Conservation (phyloP, 2,797 vertebrate genomes). For the Enteromius argenteus region DNA sequence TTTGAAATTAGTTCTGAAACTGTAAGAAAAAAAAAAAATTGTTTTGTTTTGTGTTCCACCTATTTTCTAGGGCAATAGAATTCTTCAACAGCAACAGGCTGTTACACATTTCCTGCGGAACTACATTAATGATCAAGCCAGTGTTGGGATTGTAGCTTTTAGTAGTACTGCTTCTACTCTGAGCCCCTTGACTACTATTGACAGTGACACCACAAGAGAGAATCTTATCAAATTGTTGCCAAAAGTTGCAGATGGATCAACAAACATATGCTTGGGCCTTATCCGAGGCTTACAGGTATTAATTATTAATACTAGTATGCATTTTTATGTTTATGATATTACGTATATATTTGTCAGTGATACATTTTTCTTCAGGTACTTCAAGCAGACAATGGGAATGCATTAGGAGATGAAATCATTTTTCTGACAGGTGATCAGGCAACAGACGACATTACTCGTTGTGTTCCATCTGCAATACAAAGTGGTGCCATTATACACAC, state of each 20-base stretch:
- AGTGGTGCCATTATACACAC: constrained; percentile 71
- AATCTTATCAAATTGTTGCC: constrained; percentile 56
- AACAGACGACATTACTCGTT: constrained; percentile 42
- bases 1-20: background rate
- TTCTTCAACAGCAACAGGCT: constrained; percentile 66
- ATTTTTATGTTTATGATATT: background rate
- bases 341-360: background rate
- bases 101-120: constrained; percentile 49
- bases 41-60: background rate
- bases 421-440: constrained; percentile 72
- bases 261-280: constrained; percentile 69
- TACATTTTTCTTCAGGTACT: constrained; percentile 63
- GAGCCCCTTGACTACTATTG: constrained; percentile 62
- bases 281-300: constrained; percentile 69
- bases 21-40: background rate
- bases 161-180: constrained; percentile 54
- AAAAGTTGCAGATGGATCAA: background rate
- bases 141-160: constrained; percentile 72
- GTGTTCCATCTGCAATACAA: constrained; percentile 55
- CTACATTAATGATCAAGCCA: background rate
- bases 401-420: constrained; percentile 70
- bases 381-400: constrained; percentile 53
- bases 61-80: constrained; percentile 21
- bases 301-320: background rate
- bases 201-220: constrained; percentile 56